Base-by-base conservation (phyloP, 2,888 invertebrate species). In the Eremobia ochroleuca region DNA sequence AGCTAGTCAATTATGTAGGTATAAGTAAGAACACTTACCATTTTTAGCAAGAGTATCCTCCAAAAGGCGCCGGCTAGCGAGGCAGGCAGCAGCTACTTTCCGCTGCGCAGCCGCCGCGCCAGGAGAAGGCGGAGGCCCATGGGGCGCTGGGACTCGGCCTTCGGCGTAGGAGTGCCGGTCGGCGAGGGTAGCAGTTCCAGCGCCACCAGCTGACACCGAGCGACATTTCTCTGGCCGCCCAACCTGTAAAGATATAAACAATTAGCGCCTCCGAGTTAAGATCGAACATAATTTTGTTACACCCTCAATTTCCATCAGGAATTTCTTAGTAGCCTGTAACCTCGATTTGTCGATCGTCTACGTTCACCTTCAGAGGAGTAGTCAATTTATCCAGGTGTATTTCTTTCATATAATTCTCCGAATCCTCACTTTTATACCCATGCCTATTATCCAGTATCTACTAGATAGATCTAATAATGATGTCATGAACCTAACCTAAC, bases 11-110 rank as follows among this genome's bases (percentile, higher is more conserved):
- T 25, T 52, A 55, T 11, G 1, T n/a, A 52, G 25, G 4, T 52
- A n/a, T 52, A 55, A 18, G 49, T 21, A 49, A 55, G 52, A 55
- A 55, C n/a, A 55, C 89, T 97, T 95, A 93, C 97, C 97, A 90
- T 97, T 92, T 92, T 97, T 97, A 85, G 97, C 94, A 83, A 98
- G 94, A 74, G 97, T 97, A 81, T 98, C 98, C 92, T 98, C 98
- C 88, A 98, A 96, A 87, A 98, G 97, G 87, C 97, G 97, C 92
- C 98, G 97, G 87, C 98, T 98, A 76, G 97, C 97, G 77, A 95
- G 95, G 83, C 97, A 97, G 18, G 96, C 92, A 95, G 94, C 95
- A 8, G 96, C 93, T 18, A 94, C 94, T 67, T 93, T 92, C 52
- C 95, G 90, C 86, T 94, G 94, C 25, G 92, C 92, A 4, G 94